phyloP scores from a whole-genome alignment of 1,140 invertebrate species.

The Psilanteris sp. region DNA sequence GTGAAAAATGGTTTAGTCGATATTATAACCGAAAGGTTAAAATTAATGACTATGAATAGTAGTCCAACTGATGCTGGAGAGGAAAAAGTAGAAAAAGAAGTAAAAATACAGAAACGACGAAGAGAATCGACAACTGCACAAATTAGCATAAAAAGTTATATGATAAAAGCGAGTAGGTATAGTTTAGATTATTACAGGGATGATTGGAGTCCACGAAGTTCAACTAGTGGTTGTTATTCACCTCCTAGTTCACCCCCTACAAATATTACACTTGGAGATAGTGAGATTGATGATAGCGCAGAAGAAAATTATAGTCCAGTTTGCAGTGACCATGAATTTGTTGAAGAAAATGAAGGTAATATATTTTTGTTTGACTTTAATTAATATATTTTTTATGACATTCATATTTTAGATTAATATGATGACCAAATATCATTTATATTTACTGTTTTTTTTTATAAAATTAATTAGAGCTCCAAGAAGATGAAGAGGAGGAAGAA shows the following conservation, averaged over 20 bases:
- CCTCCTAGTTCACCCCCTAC: constrained; percentile 72
- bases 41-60: constrained; percentile 59
- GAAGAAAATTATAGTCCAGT: constrained; percentile 78
- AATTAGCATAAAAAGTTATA: not conserved
- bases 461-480: no score
- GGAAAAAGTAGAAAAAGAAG: constrained; percentile 45
- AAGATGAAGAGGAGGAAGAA: no score
- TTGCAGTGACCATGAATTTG: constrained; percentile 72
- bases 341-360: constrained; percentile 68
- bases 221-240: constrained; percentile 69
- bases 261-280: constrained; percentile 51
- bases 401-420: no score
- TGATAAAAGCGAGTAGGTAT: constrained; percentile 58
- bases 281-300: constrained; percentile 60
- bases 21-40: constrained; percentile 68
- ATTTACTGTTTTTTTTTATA: no score
- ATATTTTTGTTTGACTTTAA: no score
- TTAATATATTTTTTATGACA: constrained; percentile 8
- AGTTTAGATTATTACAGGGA: constrained; percentile 71
- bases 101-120: constrained; percentile 34
- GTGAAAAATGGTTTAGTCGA: constrained; percentile 71
- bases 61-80: constrained; percentile 16
- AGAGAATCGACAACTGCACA: not conserved
- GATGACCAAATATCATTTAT: no score
- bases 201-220: constrained; percentile 73